Base-by-base conservation (phyloP, 2,113 vertebrate species). In the Siphamia tubifer region DNA sequence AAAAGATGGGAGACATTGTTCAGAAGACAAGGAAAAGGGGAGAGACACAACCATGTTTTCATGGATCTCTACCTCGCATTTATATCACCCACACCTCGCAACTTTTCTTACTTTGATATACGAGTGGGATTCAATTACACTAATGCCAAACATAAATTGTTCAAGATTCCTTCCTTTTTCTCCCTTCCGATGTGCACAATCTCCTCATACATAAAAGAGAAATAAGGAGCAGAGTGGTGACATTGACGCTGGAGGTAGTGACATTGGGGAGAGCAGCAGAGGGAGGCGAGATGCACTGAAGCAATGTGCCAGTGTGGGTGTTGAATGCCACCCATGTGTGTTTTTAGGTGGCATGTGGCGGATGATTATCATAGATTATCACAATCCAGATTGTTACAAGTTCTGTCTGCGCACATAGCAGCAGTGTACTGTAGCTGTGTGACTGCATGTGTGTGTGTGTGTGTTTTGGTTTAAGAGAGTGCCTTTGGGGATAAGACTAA, bases 311-410 rank as follows among this genome's bases (percentile, higher is more conserved):
- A 85, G 81, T 69, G 88, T 82, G 87, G 80, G 71, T 79, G 87
- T 81, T 84, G 88, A 85, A 91, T 91, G 90, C 85, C 87, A 89
- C 89, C 89, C 90, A 87, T 90, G 88, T 87, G 90, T 86, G 77
- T 87, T 87, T 92, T 93, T 87, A 91, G 87, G 85, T 90, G 89
- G 82, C 88, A 85, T 91, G 87, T 92, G 82, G 87, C 74, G 77
- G 87, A 86, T 87, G 87, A 90, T 91, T 91, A 93, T 91, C 88
- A 89, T 85, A 90, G 89, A 91, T 91, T 89, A 91, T 89, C 87
- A 89, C 89, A 86, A 91, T 89, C 87, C 89, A 91, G 89, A 91
- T 88, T 91, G 89, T 89, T 87, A 89, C 89, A 89, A 91, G 85
- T 88, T 87, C 81, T 86, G 87, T 86, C 77, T 78, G 86, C 38